Evolutionary conservation across 2,888 invertebrate species (phyloP).

Genomic region (Disparrhopalites patrizii): DNA sequence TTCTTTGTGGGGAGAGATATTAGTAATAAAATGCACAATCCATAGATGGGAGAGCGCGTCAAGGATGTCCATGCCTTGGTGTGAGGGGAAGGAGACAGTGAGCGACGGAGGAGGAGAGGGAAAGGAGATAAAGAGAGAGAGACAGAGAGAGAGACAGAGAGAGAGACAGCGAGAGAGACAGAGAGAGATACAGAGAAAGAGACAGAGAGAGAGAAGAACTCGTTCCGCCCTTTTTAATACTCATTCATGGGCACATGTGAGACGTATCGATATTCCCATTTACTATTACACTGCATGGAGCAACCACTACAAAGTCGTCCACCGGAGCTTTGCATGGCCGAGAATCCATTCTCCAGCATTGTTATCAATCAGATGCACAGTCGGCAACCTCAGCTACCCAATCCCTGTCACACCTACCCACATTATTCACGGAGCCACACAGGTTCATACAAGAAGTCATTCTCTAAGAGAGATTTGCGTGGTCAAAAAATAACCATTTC

Average conservation of each 20-base stretch:
- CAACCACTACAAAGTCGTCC: no score
- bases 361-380: slow-evolving; percentile 18
- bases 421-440: neutral
- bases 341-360: no score
- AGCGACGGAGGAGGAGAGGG: no score
- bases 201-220: neutral
- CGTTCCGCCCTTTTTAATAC: neutral
- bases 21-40: no score
- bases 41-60: no score
- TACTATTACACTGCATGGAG: neutral
- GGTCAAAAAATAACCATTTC: neutral
- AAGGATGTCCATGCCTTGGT: no score
- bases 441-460: no score
- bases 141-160: no score
- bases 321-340: no score
- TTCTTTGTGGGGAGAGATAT: neutral
- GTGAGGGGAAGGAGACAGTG: no score
- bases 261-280: neutral
- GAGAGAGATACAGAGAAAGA: neutral
- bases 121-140: no score
- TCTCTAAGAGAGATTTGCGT: no score
- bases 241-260: neutral
- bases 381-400: neutral
- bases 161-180: neutral
- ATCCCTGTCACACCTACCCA: neutral